phyloP scores from a whole-genome alignment of 1,140 invertebrate genomes.

The Whitmania pigra region DNA sequence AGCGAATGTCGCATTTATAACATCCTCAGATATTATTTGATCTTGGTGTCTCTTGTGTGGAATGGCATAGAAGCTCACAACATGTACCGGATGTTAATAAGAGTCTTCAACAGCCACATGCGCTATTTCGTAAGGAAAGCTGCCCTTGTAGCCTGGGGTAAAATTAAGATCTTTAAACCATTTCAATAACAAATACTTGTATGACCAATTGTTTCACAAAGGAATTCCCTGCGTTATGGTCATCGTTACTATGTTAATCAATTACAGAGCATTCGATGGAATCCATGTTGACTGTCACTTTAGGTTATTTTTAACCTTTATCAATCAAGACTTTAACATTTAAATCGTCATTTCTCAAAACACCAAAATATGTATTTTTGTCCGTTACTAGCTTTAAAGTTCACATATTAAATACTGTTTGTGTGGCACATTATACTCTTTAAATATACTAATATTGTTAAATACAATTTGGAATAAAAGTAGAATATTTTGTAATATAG shows the following conservation, averaged over 20 bases:
- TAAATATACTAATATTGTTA: too few relatives aligned
- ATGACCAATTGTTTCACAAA: not conserved
- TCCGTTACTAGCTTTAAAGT: too few relatives aligned
- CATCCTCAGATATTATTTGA: slow-evolving; percentile 16
- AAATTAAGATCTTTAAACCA: not conserved
- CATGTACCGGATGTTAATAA: slow-evolving; percentile 19
- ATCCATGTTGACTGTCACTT: not conserved
- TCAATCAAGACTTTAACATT: too few relatives aligned
- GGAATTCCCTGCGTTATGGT: not conserved
- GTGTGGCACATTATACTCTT: too few relatives aligned
- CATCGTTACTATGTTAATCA: not conserved
- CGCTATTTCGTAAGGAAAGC: slow-evolving; percentile 3
- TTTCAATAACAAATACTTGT: not conserved
- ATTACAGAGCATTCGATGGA: slow-evolving; percentile 1
- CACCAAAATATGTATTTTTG: too few relatives aligned
- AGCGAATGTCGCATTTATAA: slow-evolving; percentile 13
- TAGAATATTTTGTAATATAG: not conserved
- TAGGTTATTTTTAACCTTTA: not conserved
- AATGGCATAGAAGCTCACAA: slow-evolving; percentile 20
- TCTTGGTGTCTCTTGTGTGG: slow-evolving; percentile 18
- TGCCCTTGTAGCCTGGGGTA: slow-evolving; percentile 16
- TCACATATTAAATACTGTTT: too few relatives aligned
- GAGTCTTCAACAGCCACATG: slow-evolving; percentile 17
- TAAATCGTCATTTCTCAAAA: too few relatives aligned
- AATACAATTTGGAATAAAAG: not conserved